Evolutionary conservation across 2,888 invertebrate species (phyloP).

Genomic region (Subacronicta megacephala): DNA sequence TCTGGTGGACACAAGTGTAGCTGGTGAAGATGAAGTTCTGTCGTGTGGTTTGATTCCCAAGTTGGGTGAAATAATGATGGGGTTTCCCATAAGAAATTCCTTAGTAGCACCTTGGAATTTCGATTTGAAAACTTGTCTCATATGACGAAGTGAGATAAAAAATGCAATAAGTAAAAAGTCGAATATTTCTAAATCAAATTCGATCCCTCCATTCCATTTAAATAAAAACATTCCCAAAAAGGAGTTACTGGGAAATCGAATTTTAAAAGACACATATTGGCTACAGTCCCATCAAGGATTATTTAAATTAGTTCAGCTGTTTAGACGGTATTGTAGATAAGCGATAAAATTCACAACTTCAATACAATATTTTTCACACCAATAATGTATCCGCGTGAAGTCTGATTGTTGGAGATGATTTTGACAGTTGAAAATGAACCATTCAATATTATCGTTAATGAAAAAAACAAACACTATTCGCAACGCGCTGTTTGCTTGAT

Average conservation of each 20-base stretch:
- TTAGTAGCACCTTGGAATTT: no score
- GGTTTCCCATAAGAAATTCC: no score
- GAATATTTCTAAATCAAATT: no score
- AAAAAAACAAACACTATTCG: conserved; percentile 8
- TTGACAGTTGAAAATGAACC: conserved; percentile 12
- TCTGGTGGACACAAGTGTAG: no score
- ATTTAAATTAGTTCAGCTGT: conserved; percentile 19
- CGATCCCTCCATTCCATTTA: no score
- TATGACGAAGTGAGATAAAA: no score
- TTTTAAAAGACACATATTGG: conserved; percentile 5
- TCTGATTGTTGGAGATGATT: conserved; percentile 21
- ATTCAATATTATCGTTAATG: conserved; percentile 11
- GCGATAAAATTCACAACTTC: conserved; percentile 23
- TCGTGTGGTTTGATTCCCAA: no score
- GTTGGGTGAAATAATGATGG: no score
- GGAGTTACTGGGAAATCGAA: background rate
- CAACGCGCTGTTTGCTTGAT: background rate
- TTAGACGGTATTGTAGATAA: conserved; percentile 19
- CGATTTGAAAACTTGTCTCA: no score
- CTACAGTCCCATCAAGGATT: background rate
- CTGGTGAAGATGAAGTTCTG: no score
- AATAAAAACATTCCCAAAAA: conserved; percentile 2
- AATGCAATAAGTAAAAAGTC: no score
- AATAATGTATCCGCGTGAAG: conserved; percentile 18
- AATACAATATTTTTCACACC: conserved; percentile 24